Base-by-base conservation (phyloP, 92 coral and sea anemone genomes). In the Bergia puertoricense region DNA sequence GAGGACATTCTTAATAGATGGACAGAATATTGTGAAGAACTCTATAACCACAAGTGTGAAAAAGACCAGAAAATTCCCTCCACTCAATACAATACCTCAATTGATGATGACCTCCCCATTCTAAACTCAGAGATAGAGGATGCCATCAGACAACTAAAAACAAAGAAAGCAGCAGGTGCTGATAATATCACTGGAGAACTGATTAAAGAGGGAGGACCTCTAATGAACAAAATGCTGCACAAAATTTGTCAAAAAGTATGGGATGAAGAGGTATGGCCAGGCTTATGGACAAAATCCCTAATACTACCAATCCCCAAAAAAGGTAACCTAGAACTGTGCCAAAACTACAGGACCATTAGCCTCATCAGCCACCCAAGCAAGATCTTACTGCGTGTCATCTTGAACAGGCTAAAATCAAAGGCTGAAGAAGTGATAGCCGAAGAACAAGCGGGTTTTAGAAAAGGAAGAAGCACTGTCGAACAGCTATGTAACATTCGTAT, bases 301-400 rank as follows among this genome's bases (percentile, higher is more conserved):
- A 72, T 72, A 72, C 39, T 72, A 6, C 76, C 76, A 6, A 7
- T 72, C 39, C 76, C 76, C 39, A 1, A 72, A 22, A 72, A 72
- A 72, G 76, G 76, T 6, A 72, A 72, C 39, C 76, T 72, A 7
- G 39, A 22, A 7, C 13, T 6, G 39, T 72, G 76, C 39, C 13
- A 72, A 6, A 72, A 72, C 39, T 72, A 72, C 76, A 72, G 76
- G 76, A 72, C 76, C 39, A 72, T 72, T 6, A 6, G 39, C 76
- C 76, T 72, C 76, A 72, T 72, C 76, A 72, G 76, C 39, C 76
- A 72, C 76, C 76, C 76, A 72, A 72, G 76, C 76, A 72, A 72
- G 39, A 72, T 72, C 39, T 0, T 72, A 22, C 76, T 72, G 39
- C 13, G 76, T 7, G 39, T 72, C 76, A 72, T 72, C 76, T 43